phyloP scores from a whole-genome alignment of 1,140 invertebrate species.

The Meloidogyne hapla region DNA sequence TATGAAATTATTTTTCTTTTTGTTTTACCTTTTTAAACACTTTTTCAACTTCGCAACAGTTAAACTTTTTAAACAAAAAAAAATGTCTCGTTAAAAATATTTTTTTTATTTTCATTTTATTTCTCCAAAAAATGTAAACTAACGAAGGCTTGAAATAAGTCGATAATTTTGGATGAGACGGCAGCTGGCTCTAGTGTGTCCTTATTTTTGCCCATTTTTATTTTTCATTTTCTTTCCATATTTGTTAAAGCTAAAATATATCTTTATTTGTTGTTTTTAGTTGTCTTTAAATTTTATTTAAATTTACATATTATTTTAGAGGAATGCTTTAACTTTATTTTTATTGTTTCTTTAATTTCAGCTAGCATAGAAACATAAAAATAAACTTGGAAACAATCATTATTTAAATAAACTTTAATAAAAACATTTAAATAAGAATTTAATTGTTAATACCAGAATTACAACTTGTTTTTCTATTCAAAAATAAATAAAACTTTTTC shows the following conservation, averaged over 20 bases:
- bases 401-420: no score
- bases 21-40: neutral
- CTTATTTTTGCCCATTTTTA: conserved; percentile 5
- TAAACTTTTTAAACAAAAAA: no score
- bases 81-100: neutral
- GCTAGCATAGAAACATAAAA: no score
- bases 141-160: conserved; percentile 1
- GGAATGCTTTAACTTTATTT: neutral
- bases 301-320: neutral
- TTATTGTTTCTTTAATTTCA: neutral
- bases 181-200: neutral
- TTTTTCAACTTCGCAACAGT: neutral
- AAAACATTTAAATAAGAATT: no score
- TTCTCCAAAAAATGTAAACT: neutral
- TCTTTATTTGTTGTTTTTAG: neutral
- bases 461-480: no score
- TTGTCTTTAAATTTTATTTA: neutral
- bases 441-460: no score
- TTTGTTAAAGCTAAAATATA: neutral
- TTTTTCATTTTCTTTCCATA: neutral
- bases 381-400: no score
- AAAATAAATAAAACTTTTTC: no score
- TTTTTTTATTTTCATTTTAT: neutral
- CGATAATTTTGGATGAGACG: conserved; percentile 1
- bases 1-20: conserved; percentile 2